Base-by-base conservation (phyloP, 2,113 vertebrate species). In the Hystrix cristata region DNA sequence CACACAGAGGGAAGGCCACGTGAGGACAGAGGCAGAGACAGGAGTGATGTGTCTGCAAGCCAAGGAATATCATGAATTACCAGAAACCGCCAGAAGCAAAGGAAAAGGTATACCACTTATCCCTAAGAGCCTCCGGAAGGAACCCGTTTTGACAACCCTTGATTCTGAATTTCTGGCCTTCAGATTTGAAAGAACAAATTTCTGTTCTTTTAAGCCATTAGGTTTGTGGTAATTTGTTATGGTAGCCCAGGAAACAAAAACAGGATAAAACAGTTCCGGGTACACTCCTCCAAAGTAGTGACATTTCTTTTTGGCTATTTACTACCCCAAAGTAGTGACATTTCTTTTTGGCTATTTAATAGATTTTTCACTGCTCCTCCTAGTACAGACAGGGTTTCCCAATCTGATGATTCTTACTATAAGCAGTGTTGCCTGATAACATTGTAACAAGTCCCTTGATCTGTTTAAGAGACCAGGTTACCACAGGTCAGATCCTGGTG, bases 301-400 rank as follows among this genome's bases (percentile, higher is more conserved):
- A 38, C 38, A 38, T 38, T 38, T 38, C 38, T 38, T 38, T 38
- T 38, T 38, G 38, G 38, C 38, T 38, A 38, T 38, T 38, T 38
- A 38, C 38, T 38, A 38, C 38, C 60, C 25, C 38, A 72, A 72
- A 79, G 53, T 38, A 38, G 23, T 87, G 55, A 38, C 34, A 64
- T 91, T 91, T 62, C 21, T 60, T 21, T 43, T 83, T 7, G 9
- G 48, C 21, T 74, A 27, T 89, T 71, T 83, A 78, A 27, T 31
- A 88, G 67, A 64, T 85, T 89, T 91, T 88, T 93, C n/a, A 76
- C 87, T 80, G 71, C 76, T 69, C 46, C 19, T 92, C n/a, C 55
- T 76, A 82, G n/a, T 51, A 38, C 11, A 62, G 79, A 81, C 46
- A 72, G 9, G 38, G 62, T 65, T 85, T 53, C 34, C 55, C 59